Conservation (phyloP, 1,140 invertebrate species). For the Ceratosolen solmsi region DNA sequence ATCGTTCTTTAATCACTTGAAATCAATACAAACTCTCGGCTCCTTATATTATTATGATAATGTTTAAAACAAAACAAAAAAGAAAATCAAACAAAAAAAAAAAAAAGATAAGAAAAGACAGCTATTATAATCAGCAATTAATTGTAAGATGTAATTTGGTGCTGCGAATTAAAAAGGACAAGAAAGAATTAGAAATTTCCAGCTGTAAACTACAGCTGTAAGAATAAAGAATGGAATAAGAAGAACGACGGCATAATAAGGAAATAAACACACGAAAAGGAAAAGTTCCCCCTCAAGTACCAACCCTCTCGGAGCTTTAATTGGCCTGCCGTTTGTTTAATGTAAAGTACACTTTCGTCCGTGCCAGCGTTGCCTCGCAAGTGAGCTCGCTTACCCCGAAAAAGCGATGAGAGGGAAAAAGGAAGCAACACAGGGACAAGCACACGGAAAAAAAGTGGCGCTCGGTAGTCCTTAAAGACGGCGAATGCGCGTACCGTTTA, state of each 20-base stretch:
- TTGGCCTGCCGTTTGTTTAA: slow-evolving; percentile 47
- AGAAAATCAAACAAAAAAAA: no score
- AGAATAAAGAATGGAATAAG: background rate
- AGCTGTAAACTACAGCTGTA: background rate
- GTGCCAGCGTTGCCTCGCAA: background rate
- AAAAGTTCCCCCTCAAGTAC: background rate
- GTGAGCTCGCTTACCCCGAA: background rate
- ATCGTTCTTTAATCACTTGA: no score
- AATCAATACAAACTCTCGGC: no score
- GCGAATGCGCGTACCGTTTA: slow-evolving; percentile 51
- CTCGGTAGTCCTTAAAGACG: slow-evolving; percentile 17
- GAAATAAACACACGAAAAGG: background rate
- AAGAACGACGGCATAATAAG: slow-evolving; percentile 3
- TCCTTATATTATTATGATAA: no score
- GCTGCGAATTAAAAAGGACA: no score
- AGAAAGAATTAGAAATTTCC: no score
- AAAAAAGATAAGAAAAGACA: no score
- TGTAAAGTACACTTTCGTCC: slow-evolving; percentile 37
- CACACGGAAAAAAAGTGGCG: background rate
- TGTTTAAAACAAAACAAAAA: no score
- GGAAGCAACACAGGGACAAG: slow-evolving; percentile 10
- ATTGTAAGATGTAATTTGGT: no score
- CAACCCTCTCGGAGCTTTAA: slow-evolving; percentile 34
- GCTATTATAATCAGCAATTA: no score
- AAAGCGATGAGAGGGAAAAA: slow-evolving; percentile 22